A percentile compares a stretch with the other conserved stretches of the same genome.
These are phyloP conservation scores for Phaonia tiefii DNA, from an alignment of 2,888 invertebrate species.

Conservation along the genomic window DNA sequence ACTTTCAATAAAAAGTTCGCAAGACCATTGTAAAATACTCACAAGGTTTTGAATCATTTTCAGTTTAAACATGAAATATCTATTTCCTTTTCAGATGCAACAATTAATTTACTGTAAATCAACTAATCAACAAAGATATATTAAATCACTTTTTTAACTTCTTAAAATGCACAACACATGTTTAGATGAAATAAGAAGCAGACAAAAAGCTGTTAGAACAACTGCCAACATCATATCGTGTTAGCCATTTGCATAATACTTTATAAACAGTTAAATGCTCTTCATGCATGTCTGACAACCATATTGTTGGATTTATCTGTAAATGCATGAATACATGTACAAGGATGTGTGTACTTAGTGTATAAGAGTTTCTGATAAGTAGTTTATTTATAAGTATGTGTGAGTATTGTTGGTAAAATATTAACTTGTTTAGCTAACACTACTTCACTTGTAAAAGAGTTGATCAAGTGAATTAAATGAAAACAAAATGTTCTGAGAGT, in stretches of 20 bases:
- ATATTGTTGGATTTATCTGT: not conserved
- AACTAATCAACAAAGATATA: slow-evolving; percentile 3
- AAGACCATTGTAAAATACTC: too few species aligned
- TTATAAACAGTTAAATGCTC: slow-evolving; percentile 66
- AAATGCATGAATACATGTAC: not conserved
- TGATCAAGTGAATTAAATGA: too few species aligned
- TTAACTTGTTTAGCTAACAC: too few species aligned
- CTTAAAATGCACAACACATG: slow-evolving; percentile 18
- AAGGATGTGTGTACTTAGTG: slow-evolving; percentile 8
- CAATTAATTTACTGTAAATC: slow-evolving; percentile 1
- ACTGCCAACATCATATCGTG: not conserved
- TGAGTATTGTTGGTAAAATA: too few species aligned
- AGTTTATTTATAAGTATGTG: not conserved
- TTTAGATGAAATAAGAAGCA: slow-evolving; percentile 2
- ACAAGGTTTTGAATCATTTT: too few species aligned
- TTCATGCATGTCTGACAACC: slow-evolving; percentile 64
- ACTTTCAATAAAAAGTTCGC: too few species aligned
- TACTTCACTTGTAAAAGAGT: too few species aligned
- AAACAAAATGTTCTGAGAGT: too few species aligned
- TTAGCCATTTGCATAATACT: slow-evolving; percentile 65
- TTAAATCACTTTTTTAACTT: slow-evolving; percentile 29
- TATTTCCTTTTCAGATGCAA: too few species aligned
- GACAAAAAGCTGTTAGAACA: not conserved
- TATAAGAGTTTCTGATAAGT: not conserved
- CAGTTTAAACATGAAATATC: too few species aligned